A percentile compares a stretch with the other conserved stretches of the same genome.
phyloP scores from a whole-genome alignment of 2,888 invertebrate genomes.

The Apeira syringaria region DNA sequence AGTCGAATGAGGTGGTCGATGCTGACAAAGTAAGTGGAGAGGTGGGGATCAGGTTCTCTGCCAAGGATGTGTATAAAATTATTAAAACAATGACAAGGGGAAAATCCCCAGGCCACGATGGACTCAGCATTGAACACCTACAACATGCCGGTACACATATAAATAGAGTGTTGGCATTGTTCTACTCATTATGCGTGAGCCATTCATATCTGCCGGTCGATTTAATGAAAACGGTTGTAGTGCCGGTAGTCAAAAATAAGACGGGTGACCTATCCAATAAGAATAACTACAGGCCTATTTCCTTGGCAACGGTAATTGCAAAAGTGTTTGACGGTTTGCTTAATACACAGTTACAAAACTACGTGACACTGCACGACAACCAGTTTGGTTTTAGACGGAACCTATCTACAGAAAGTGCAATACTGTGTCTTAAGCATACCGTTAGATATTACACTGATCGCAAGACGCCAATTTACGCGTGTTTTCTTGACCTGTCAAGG shows the following conservation, averaged over 20 bases:
- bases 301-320: neutral
- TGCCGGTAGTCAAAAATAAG: neutral
- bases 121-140: neutral
- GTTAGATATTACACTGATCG: neutral
- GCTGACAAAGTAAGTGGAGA: too few relatives aligned
- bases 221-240: neutral
- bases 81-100: neutral
- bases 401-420: neutral
- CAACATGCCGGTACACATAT: neutral
- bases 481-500: neutral
- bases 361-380: neutral
- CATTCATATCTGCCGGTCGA: neutral
- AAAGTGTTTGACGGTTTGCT: neutral
- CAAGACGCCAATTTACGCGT: neutral
- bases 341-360: neutral
- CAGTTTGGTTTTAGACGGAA: neutral
- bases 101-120: neutral
- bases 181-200: neutral
- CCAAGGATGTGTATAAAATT: neutral
- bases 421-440: neutral
- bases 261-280: neutral
- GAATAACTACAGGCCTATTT: neutral
- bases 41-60: too few relatives aligned
- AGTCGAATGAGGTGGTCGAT: too few relatives aligned
- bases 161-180: neutral